Percentiles rank a stretch among this genome's conserved stretches.
Evolutionary conservation across 2,113 vertebrate genomes (phyloP).

Genomic region (Loxodonta africana): DNA sequence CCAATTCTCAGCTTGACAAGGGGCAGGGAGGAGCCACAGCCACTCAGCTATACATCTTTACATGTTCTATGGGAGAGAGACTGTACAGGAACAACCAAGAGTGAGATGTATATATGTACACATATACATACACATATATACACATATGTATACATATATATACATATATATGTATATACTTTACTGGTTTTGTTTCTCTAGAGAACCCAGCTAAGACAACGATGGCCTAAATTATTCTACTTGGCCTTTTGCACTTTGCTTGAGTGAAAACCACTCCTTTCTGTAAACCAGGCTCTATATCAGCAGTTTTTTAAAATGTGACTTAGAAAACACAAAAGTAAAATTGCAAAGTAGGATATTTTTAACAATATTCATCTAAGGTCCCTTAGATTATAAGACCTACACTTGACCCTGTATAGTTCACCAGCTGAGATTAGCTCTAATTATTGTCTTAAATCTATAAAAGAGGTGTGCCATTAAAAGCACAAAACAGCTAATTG

Average conservation of each 20-base stretch:
- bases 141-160: too few species aligned
- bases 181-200: too few species aligned
- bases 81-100: background rate
- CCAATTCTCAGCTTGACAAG: background rate
- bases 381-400: constrained; percentile 73
- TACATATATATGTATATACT: too few species aligned
- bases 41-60: background rate
- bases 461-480: constrained; percentile 70
- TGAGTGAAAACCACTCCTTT: constrained; percentile 56
- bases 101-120: background rate
- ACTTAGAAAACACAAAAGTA: constrained; percentile 75
- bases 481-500: constrained; percentile 73
- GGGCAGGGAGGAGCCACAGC: background rate
- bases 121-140: too few species aligned
- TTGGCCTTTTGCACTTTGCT: constrained; percentile 46
- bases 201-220: too few species aligned
- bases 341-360: constrained; percentile 74
- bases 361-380: constrained; percentile 80
- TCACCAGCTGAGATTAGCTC: constrained; percentile 74
- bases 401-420: constrained; percentile 77
- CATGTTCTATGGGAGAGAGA: background rate
- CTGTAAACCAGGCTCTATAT: constrained; percentile 68
- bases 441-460: constrained; percentile 83
- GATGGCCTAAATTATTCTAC: constrained; percentile 59
- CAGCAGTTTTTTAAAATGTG: constrained; percentile 77